phyloP scores from a whole-genome alignment of 2,113 vertebrate genomes.

The Rafetus swinhoei region DNA sequence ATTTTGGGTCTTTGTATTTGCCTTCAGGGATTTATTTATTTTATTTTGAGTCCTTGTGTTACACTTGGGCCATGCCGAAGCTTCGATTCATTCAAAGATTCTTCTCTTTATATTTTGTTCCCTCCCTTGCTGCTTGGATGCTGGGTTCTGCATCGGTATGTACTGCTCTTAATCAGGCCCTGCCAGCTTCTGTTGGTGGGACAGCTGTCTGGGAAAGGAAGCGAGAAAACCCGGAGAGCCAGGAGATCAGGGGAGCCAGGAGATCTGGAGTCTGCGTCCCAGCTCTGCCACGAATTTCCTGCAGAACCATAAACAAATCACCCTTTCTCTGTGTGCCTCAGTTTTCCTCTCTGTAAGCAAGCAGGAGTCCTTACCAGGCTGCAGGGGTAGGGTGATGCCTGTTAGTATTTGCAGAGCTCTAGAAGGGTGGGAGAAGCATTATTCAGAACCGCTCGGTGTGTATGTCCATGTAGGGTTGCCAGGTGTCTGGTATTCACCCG shows the following conservation, averaged over 20 bases:
- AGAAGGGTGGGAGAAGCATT: neutral
- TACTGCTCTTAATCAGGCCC: neutral
- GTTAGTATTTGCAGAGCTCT: neutral
- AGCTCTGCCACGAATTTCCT: neutral
- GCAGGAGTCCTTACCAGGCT: neutral
- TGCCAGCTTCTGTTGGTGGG: neutral
- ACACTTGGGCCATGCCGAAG: neutral
- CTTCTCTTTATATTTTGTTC: neutral
- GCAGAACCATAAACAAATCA: neutral
- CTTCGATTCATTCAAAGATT: neutral
- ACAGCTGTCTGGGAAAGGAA: neutral
- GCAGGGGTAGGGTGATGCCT: neutral
- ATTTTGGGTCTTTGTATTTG: neutral
- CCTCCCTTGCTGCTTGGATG: no score
- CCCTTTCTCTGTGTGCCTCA: neutral
- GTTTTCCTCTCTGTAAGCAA: constrained; percentile 6
- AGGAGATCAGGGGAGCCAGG: accelerated
- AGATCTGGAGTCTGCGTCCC: neutral
- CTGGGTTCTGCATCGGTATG: no score
- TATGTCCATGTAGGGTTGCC: neutral
- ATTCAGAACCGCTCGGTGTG: neutral
- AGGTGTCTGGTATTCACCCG: no score
- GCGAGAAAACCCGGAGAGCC: neutral
- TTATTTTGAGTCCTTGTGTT: neutral
- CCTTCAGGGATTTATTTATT: neutral